Conservation (phyloP, 2,113 vertebrate genomes). For the Dromas ardeola region DNA sequence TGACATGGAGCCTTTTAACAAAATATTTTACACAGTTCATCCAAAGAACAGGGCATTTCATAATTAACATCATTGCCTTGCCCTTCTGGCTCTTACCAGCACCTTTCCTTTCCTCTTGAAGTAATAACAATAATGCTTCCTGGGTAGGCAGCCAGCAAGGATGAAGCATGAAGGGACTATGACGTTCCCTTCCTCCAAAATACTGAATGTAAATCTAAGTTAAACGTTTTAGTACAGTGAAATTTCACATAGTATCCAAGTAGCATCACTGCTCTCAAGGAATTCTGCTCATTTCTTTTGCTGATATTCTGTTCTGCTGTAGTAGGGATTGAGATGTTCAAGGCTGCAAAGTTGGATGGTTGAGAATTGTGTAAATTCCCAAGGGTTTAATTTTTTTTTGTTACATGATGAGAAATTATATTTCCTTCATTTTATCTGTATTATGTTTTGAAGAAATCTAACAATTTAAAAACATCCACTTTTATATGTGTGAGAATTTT, state of each 20-base stretch:
- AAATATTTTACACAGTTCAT: constrained; percentile 70
- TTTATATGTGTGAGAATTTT: constrained; percentile 70
- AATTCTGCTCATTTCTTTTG: neutral
- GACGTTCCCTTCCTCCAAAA: neutral
- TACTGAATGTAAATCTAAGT: constrained; percentile 31
- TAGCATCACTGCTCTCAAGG: constrained; percentile 35
- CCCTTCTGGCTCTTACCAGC: constrained; percentile 76
- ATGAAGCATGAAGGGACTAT: neutral
- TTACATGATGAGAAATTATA: constrained; percentile 28
- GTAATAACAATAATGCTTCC: constrained; percentile 47
- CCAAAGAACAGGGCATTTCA: constrained; percentile 74
- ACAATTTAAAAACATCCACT: constrained; percentile 56
- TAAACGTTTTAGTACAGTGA: neutral
- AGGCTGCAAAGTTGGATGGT: constrained; percentile 45
- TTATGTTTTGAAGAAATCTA: constrained; percentile 69
- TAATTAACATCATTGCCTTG: constrained; percentile 60
- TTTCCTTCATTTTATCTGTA: constrained; percentile 56
- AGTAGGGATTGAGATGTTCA: constrained; percentile 42
- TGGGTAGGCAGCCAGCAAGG: constrained; percentile 27
- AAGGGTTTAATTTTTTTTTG: constrained; percentile 32
- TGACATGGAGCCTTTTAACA: constrained; percentile 74
- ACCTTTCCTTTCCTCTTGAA: constrained; percentile 65
- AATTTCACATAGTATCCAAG: neutral
- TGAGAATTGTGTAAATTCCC: constrained; percentile 61
- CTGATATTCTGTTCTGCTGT: constrained; percentile 6